Percentiles rank a stretch among this genome's conserved stretches.
Conservation (phyloP, 2,797 vertebrate genomes). For the Poeciliopsis turneri region DNA sequence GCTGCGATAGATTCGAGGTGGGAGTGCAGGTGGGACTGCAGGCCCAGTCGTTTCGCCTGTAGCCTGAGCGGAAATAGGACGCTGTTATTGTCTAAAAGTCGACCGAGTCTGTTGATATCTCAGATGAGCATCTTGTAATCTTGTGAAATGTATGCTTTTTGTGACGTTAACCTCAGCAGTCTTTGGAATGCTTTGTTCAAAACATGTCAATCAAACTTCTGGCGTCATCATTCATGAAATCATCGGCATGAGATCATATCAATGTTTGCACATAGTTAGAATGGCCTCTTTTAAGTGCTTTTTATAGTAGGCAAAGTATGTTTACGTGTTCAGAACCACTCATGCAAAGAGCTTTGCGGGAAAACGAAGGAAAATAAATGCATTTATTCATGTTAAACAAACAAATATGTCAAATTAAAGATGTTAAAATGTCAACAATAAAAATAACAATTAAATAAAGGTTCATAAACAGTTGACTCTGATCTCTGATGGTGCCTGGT, state of each 20-base stretch:
- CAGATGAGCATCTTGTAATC: not conserved
- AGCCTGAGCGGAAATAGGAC: not conserved
- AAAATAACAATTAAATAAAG: not conserved
- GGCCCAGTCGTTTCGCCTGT: not conserved
- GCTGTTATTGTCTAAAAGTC: not conserved
- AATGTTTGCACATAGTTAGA: not conserved
- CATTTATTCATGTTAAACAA: not conserved
- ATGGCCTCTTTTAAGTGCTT: not conserved
- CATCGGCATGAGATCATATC: not conserved
- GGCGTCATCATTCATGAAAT: not conserved
- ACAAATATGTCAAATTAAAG: not conserved
- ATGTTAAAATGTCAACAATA: not conserved
- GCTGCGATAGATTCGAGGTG: not conserved
- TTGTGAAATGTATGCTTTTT: not conserved
- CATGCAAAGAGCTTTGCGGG: not conserved
- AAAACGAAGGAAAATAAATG: not conserved
- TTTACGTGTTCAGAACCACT: not conserved
- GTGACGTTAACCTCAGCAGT: not conserved
- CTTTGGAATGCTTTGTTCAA: not conserved
- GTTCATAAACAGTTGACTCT: not conserved
- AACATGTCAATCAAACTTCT: not conserved
- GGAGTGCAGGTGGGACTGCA: conserved; percentile 8
- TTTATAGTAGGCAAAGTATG: not conserved
- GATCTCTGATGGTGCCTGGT: not conserved
- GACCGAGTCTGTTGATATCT: not conserved